Percentiles rank a stretch among this genome's conserved stretches.
phyloP scores from a whole-genome alignment of 2,797 vertebrate genomes.

The Zalophus californianus region DNA sequence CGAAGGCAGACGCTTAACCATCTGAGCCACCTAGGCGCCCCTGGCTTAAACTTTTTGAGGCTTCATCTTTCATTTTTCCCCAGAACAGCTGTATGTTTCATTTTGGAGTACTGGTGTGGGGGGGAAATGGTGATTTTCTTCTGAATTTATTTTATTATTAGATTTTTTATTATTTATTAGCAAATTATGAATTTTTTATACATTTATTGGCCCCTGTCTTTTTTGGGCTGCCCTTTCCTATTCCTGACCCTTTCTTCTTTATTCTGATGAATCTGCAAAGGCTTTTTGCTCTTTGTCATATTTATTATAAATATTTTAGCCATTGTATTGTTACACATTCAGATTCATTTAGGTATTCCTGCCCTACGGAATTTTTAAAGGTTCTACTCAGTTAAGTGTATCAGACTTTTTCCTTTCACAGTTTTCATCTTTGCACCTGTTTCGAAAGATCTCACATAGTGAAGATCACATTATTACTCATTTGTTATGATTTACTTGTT shows the following conservation, averaged over 20 bases:
- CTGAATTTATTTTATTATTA: neutral
- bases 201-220: neutral
- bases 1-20: too few species aligned
- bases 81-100: neutral
- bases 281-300: neutral
- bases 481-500: neutral
- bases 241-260: neutral
- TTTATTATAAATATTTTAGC: neutral
- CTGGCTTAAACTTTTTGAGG: neutral
- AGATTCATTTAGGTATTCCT: neutral
- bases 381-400: neutral
- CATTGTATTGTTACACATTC: neutral
- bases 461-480: neutral
- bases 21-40: too few species aligned
- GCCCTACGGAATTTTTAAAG: constrained; percentile 39
- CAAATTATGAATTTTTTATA: neutral
- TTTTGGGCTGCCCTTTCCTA: neutral
- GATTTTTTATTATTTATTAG: neutral
- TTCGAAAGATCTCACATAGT: constrained; percentile 8
- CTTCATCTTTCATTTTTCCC: neutral
- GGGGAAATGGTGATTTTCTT: neutral
- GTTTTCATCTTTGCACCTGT: neutral
- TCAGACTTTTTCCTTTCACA: neutral
- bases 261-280: neutral
- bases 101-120: neutral